Base-by-base conservation (phyloP, 2,888 invertebrate species). In the Carcina quercana region DNA sequence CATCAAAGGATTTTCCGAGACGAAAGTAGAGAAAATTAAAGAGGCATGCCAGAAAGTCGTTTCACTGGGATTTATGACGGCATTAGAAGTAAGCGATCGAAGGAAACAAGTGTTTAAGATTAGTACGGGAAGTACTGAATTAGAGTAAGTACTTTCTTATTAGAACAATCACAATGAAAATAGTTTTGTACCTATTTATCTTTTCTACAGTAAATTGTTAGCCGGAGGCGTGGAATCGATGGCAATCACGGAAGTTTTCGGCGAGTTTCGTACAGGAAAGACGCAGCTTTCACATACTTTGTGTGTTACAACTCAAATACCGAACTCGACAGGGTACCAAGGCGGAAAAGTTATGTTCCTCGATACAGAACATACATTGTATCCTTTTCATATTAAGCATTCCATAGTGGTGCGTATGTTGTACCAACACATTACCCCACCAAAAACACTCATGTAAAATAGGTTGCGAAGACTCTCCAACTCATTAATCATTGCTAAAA, bases 361-460 rank as follows among this genome's bases (percentile, higher is more conserved):
- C 25, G 93, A 93, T 60, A 93, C 93, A 5, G 93, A 93, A 74
- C 90, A 92, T 60, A 93, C 93, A 7, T 94, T 94, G 92, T 92
- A 91, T 88, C 88, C 87, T 88, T 88, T 78, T 42, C 10, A 32
- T 13, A 2, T 8, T 12, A 20, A 19, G 3, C 13, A 12, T 19
- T 15, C n/a, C n/a, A n/a, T n/a, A n/a, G n/a, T n/a, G n/a, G n/a
- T n/a, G n/a, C n/a, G n/a, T n/a, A n/a, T n/a, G n/a, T n/a, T n/a
- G n/a, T n/a, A n/a, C n/a, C n/a, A n/a, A n/a, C n/a, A n/a, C n/a
- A n/a, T n/a, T n/a, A n/a, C n/a, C n/a, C n/a, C n/a, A n/a, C n/a
- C n/a, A n/a, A n/a, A n/a, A n/a, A n/a, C n/a, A n/a, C n/a, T n/a
- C n/a, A n/a, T n/a, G n/a, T n/a, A n/a, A n/a, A n/a, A n/a, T n/a